phyloP scores from a whole-genome alignment of 1,140 invertebrate species.

The Papilio aristodemus region DNA sequence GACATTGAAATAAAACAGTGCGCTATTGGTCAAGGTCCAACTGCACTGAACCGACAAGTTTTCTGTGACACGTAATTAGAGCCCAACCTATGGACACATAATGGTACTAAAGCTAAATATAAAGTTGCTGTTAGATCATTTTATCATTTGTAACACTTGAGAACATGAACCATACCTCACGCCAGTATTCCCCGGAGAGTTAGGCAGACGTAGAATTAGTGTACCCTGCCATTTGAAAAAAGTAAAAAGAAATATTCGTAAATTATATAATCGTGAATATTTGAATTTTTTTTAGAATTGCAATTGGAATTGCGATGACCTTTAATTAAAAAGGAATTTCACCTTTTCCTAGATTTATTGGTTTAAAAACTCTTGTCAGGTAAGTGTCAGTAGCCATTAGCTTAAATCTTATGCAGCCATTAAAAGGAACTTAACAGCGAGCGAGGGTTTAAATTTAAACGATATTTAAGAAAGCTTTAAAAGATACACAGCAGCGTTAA shows the following conservation, averaged over 20 bases:
- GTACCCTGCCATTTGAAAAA: too few species aligned
- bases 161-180: background rate
- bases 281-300: too few species aligned
- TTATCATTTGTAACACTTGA: background rate
- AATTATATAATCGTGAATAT: too few species aligned
- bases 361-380: conserved; percentile 15
- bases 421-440: conserved; percentile 21
- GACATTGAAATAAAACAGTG: conserved; percentile 25
- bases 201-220: too few species aligned
- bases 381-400: conserved; percentile 26
- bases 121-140: background rate
- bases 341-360: conserved; percentile 17
- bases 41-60: conserved; percentile 11
- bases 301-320: too few species aligned
- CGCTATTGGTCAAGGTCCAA: conserved; percentile 26
- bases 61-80: conserved; percentile 25
- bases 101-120: background rate
- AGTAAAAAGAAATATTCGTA: too few species aligned
- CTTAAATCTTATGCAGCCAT: conserved; percentile 30
- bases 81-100: conserved; percentile 24
- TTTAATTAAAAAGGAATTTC: conserved; percentile 22
- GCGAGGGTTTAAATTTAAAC: conserved; percentile 8
- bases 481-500: background rate
- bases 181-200: too few species aligned
- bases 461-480: background rate